phyloP scores from a whole-genome alignment of 2,797 vertebrate species.

The Gambusia yucatana region DNA sequence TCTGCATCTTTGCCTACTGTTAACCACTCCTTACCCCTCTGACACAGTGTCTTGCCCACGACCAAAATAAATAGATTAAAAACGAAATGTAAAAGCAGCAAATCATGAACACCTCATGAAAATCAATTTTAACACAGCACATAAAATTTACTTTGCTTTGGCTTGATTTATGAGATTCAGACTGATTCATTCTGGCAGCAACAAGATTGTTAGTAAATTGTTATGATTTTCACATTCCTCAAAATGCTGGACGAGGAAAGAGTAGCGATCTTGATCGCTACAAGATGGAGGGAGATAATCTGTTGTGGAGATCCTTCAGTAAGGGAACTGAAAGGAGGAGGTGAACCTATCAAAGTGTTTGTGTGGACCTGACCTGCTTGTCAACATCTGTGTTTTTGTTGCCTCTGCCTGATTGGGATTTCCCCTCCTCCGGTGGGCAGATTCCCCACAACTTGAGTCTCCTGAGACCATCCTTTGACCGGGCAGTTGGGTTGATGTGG shows the following conservation, averaged over 20 bases:
- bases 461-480: slow-evolving; percentile 72
- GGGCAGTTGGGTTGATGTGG: slow-evolving; percentile 72
- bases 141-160: background rate
- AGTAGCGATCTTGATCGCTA: background rate
- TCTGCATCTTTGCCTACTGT: background rate
- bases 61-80: background rate
- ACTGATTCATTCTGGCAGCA: background rate
- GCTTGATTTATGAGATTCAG: background rate
- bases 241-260: background rate
- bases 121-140: background rate
- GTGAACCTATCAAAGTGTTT: background rate
- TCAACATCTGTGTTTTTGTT: slow-evolving; percentile 18
- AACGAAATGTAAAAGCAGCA: background rate
- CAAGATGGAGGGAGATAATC: background rate
- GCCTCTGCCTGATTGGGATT: slow-evolving; percentile 19
- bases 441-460: slow-evolving; percentile 67
- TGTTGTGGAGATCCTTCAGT: background rate
- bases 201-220: background rate
- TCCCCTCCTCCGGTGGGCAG: slow-evolving; percentile 19
- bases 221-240: background rate
- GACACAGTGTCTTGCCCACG: background rate
- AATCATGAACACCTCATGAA: background rate
- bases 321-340: background rate
- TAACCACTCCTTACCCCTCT: background rate
- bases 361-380: slow-evolving; percentile 35